A percentile compares a stretch with the other conserved stretches of the same genome.
phyloP scores from a whole-genome alignment of 2,797 vertebrate species.

The Gastrophryne carolinensis region DNA sequence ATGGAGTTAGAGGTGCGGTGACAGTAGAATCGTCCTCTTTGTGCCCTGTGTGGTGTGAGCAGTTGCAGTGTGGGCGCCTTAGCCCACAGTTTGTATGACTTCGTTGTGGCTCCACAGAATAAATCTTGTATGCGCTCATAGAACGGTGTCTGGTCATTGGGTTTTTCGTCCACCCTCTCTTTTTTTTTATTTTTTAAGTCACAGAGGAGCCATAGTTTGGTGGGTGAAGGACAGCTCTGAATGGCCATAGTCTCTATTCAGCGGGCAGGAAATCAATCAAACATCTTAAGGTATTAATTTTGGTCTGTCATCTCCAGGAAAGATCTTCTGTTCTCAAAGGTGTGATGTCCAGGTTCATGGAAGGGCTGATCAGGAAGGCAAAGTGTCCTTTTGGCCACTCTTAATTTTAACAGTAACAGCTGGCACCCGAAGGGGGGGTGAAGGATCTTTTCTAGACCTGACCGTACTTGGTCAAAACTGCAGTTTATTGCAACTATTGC shows the following conservation, averaged over 20 bases:
- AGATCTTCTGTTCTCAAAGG: neutral
- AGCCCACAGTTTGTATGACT: conserved; percentile 19
- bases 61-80: conserved; percentile 14
- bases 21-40: conserved; percentile 37
- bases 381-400: neutral
- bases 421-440: too few relatives aligned
- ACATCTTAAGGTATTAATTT: neutral
- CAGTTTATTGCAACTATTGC: too few relatives aligned
- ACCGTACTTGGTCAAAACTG: too few relatives aligned
- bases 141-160: neutral
- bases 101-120: neutral
- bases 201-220: conserved; percentile 7
- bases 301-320: neutral
- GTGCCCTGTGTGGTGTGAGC: conserved; percentile 26
- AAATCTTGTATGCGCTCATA: neutral
- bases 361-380: neutral
- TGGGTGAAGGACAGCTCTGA: neutral
- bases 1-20: conserved; percentile 21
- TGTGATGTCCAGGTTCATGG: neutral
- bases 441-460: too few relatives aligned
- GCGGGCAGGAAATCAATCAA: neutral
- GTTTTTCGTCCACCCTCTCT: neutral
- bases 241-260: neutral
- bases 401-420: too few relatives aligned
- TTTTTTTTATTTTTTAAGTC: too few relatives aligned